Conservation (phyloP, 2,113 vertebrate species). For the Corythaeola cristata region DNA sequence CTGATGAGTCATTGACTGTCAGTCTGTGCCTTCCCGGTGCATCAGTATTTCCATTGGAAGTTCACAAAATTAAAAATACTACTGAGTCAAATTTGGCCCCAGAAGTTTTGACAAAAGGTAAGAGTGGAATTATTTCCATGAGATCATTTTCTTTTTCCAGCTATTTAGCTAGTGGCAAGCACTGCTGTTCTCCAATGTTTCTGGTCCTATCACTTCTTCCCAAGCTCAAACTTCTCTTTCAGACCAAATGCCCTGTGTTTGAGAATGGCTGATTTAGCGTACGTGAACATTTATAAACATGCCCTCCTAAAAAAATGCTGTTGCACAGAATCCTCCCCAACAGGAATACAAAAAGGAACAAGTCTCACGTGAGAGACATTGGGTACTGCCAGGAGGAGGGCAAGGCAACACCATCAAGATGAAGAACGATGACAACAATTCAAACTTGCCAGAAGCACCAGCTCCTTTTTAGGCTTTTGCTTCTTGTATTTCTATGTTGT, state of each 20-base stretch:
- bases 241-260: neutral
- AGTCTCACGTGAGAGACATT: neutral
- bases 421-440: neutral
- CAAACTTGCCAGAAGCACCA: neutral
- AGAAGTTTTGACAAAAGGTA: neutral
- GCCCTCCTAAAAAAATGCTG: neutral
- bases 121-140: neutral
- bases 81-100: neutral
- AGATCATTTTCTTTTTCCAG: neutral
- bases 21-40: neutral
- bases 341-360: neutral
- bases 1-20: constrained; percentile 1
- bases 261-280: neutral
- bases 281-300: neutral
- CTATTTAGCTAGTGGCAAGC: neutral
- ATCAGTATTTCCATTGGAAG: constrained; percentile 22
- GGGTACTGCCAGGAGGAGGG: neutral
- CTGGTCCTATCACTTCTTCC: neutral
- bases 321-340: neutral
- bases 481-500: neutral
- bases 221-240: neutral
- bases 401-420: neutral
- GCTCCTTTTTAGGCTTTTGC: neutral
- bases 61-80: constrained; percentile 6
- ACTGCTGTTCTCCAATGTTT: neutral